Base-by-base conservation (phyloP, 2,888 invertebrate species). In the Euzetes globulus region DNA sequence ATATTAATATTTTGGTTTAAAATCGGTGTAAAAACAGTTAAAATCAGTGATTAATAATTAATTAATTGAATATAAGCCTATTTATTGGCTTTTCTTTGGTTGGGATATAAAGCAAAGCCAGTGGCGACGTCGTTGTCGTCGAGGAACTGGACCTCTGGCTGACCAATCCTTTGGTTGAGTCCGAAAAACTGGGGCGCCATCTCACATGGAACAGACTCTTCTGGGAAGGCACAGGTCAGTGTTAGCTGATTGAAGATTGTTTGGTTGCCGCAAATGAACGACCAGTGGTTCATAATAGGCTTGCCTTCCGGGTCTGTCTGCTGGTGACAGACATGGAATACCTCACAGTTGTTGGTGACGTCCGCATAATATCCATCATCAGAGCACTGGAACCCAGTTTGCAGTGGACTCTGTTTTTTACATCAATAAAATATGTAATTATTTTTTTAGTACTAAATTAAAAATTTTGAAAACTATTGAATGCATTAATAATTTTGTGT, bases 191-290 rank as follows among this genome's bases (percentile, higher is more conserved):
- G 77, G 17, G 78, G 77, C 0, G 79, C 78, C 27, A 77, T 75
- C n/a, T 75, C 75, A 71, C 80, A 80, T 5, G 79, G 79, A 5
- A 79, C 76, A 11, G 79, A 77, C 27, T 79, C 79, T 33, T 78
- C 79, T 9, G 77, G 77, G 68, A 78, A 76, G 13, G 77, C 72
- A 65, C 80, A 80, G 6, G 79, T 79, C 33, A 80, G 75, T n/a
- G 77, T 77, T 29, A 78, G 72, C 72, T 80, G 80, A 71, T 80
- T 79, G 76, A 80, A 80, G 11, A 80, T 55, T 58, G 79, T 79
- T 25, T 72, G 73, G 71, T 79, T 78, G 29, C 77, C 77, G 70
- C 79, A 79, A 41, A 77, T 50, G 76, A 79, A 79, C 41, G 75
- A 73, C 73, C 71, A 79, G 58, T 78, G 76, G 45, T 70, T 70